These are phyloP conservation scores for Mimachlamys varia DNA, from an alignment of 2,888 invertebrate genomes.

Conservation along the genomic window DNA sequence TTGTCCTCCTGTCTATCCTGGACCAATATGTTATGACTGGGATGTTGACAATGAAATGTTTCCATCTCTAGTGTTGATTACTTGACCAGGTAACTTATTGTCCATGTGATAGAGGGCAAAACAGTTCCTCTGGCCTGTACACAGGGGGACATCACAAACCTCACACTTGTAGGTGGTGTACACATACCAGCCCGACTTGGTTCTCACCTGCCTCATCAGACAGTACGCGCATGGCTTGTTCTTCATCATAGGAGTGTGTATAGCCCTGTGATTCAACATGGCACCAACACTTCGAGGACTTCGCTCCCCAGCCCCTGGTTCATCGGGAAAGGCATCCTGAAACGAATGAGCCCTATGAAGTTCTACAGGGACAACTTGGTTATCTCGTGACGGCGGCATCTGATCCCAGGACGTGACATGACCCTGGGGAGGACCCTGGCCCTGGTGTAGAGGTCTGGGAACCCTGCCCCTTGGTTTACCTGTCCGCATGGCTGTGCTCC, in stretches of 20 bases:
- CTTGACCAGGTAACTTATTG: neutral
- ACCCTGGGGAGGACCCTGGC: neutral
- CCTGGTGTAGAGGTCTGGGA: neutral
- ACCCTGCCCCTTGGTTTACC: neutral
- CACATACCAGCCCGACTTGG: constrained; percentile 41
- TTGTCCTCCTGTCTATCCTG: neutral
- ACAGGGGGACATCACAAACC: constrained; percentile 41
- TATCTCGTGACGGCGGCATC: neutral
- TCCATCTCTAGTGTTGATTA: neutral
- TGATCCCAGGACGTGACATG: neutral
- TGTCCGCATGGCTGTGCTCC: neutral
- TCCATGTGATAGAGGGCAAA: constrained; percentile 41
- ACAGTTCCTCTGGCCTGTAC: constrained; percentile 43
- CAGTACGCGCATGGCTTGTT: neutral
- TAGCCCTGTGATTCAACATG: neutral
- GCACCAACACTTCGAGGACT: neutral
- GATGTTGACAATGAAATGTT: neutral
- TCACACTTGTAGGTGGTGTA: constrained; percentile 45
- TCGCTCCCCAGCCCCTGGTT: neutral
- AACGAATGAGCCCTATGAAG: neutral
- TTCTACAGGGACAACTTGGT: constrained; percentile 1
- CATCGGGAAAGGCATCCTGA: neutral
- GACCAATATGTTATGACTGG: neutral
- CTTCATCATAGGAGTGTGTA: constrained; percentile 13
- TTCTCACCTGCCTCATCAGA: constrained; percentile 28